phyloP scores from a whole-genome alignment of 2,113 vertebrate species.

The zebrafish (Danio rerio) region DNA sequence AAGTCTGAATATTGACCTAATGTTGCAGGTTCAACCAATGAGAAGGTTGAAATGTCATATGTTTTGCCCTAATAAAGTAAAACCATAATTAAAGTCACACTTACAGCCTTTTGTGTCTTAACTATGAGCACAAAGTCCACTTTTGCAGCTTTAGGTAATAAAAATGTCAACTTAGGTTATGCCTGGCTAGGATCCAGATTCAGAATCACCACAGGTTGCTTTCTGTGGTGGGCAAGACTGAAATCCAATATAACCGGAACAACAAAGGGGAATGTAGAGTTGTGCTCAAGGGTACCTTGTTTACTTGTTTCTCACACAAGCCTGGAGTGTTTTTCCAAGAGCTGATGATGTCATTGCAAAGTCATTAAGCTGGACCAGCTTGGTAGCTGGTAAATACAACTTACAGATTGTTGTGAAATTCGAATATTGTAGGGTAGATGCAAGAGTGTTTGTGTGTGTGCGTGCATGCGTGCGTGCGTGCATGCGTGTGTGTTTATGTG shows the following conservation, averaged over 20 bases:
- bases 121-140: background rate
- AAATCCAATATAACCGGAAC: background rate
- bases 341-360: background rate
- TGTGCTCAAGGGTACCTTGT: background rate
- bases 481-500: too few species aligned
- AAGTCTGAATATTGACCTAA: slow-evolving; percentile 1
- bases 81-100: background rate
- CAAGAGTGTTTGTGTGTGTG: too few species aligned
- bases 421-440: background rate
- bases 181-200: background rate
- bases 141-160: background rate
- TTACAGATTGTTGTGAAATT: background rate
- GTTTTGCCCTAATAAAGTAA: slow-evolving; percentile 6
- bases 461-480: too few species aligned
- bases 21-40: slow-evolving; percentile 8
- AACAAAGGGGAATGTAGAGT: background rate
- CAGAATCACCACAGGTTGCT: background rate
- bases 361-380: background rate
- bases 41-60: background rate
- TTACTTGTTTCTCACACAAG: background rate
- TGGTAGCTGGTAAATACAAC: background rate
- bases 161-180: background rate
- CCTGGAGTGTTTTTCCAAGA: background rate
- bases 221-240: background rate
- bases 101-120: background rate